These are phyloP conservation scores for Oreamnos americanus DNA, from an alignment of 2,113 vertebrate genomes.

Conservation along the genomic window DNA sequence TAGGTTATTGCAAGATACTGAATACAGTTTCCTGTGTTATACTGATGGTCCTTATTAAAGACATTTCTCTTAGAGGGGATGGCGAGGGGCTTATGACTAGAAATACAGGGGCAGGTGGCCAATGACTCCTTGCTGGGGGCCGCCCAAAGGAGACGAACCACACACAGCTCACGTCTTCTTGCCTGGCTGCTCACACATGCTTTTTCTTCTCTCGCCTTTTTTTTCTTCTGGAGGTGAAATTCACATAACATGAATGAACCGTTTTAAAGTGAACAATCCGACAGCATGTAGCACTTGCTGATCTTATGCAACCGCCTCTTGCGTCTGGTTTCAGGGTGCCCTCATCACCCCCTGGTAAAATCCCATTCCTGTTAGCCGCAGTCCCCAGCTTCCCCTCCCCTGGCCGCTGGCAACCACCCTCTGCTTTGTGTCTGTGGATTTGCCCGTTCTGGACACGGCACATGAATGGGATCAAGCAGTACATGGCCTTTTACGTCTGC, in stretches of 20 bases:
- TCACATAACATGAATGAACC: not conserved
- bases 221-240: not conserved
- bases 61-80: no score
- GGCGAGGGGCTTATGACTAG: not conserved
- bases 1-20: not conserved
- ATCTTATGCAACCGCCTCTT: rapidly evolving
- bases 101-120: not conserved
- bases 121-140: not conserved
- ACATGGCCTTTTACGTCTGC: rapidly evolving
- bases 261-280: not conserved
- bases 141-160: rapidly evolving
- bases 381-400: rapidly evolving
- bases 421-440: not conserved
- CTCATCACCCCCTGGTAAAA: not conserved
- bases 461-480: rapidly evolving
- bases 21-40: not conserved
- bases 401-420: rapidly evolving
- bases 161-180: not conserved
- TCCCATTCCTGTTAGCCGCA: rapidly evolving
- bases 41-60: not conserved
- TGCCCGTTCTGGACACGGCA: not conserved
- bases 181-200: not conserved
- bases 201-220: not conserved
- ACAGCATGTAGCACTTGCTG: not conserved
- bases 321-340: rapidly evolving